Evolutionary conservation across 2,888 invertebrate species (phyloP).

Genomic region (Drosophila fungiperda): DNA sequence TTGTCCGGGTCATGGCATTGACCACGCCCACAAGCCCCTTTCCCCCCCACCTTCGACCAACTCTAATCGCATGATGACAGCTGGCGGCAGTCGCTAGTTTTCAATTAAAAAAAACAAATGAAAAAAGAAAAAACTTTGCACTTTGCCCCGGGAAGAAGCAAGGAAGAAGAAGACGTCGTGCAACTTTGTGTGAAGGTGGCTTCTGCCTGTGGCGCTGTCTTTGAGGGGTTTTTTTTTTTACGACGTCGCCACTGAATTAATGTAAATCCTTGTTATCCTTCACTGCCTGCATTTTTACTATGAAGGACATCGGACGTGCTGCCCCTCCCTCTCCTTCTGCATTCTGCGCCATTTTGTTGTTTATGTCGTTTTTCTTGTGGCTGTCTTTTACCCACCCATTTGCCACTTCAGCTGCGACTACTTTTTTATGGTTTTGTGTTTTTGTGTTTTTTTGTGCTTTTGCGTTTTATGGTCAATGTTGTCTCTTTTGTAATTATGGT

Average conservation of each 20-base stretch:
- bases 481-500: constrained; percentile 69
- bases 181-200: constrained; percentile 42
- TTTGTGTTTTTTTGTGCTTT: constrained; percentile 16
- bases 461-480: constrained; percentile 58
- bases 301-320: constrained; percentile 21
- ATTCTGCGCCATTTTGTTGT: constrained; percentile 59
- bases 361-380: constrained; percentile 47
- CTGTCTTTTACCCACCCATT: constrained; percentile 18
- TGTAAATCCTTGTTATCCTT: constrained; percentile 73
- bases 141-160: constrained; percentile 12
- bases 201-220: constrained; percentile 14
- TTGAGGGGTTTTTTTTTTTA: constrained; percentile 39
- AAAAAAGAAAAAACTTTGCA: constrained; percentile 35
- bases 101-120: constrained; percentile 48
- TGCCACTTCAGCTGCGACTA: constrained; percentile 51
- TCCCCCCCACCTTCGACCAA: neutral
- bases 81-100: constrained; percentile 48
- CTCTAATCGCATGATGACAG: constrained; percentile 37
- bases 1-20: constrained; percentile 40
- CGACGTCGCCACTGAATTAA: constrained; percentile 65
- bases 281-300: constrained; percentile 61
- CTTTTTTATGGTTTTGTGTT: constrained; percentile 43
- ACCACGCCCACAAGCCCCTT: constrained; percentile 12
- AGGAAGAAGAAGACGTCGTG: constrained; percentile 9
- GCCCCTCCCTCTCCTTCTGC: constrained; percentile 29